Evolutionary conservation across 2,888 invertebrate genomes (phyloP), one percentile per base, ranked within the genome.

Genomic region (Agriopis marginaria): DNA sequence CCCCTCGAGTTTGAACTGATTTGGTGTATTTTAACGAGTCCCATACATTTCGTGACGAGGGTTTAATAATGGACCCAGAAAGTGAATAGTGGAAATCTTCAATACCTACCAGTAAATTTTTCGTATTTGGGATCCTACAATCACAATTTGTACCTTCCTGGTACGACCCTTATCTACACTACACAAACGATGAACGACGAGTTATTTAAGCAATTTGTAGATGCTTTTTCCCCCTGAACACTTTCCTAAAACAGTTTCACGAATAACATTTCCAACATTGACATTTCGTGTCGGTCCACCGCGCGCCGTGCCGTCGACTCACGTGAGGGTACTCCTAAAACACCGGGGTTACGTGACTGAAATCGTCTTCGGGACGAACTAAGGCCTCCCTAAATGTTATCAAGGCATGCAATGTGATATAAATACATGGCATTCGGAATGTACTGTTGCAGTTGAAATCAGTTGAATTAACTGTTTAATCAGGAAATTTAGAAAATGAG

Each of bases 221-320:
- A 39, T 4, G n/a, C 40, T 12, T 44, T 51, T 39, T 11, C 39
- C n/a, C 7, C 44, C 17, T 47, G 44, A 63, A 66, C 58, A 56
- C 56, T 62, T 66, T 51, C 60, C 59, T 65, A 56, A 67, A 64
- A 62, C 40, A 12, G 10, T 61, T 58, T 67, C 58, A 63, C 54
- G 64, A 61, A 47, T 54, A 59, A 65, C 50, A 56, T 70, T 68
- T 65, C 67, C 64, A 71, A 70, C 76, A 77, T 79, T 83, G 85
- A 76, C 80, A 83, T 82, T 84, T 83, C 79, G 75, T 82, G 82
- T 75, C 68, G 44, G 55, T 17, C 42, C 14, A 11, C 11, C 59
- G 70, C 68, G 67, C 59, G 72, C 68, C 68, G 70, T 68, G 39
- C 40, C 42, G 67, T 60, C 61, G 69, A 54, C 62, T 75, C 75